A percentile compares a stretch with the other conserved stretches of the same genome.
Evolutionary conservation across 2,797 vertebrate species (phyloP).

Genomic region (Pseudochromis fuscus): DNA sequence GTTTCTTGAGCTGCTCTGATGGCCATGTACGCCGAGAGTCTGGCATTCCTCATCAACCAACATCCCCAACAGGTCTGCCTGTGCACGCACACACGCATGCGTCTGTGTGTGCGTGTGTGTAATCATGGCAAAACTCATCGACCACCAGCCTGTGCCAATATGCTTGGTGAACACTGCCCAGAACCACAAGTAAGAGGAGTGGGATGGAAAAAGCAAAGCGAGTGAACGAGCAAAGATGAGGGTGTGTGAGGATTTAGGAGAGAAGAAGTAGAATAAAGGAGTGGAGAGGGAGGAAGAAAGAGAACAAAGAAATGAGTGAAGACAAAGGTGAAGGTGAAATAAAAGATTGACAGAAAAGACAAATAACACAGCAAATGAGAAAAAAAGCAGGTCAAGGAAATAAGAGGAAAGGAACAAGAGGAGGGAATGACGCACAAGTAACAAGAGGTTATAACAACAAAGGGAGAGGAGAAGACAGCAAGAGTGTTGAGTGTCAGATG

Average conservation of each 20-base stretch:
- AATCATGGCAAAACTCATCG: slow-evolving; percentile 69
- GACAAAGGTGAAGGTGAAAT: slow-evolving; percentile 18
- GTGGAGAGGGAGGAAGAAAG: background rate
- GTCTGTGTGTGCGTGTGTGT: slow-evolving; percentile 36
- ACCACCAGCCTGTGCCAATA: slow-evolving; percentile 78
- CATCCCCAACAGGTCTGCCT: slow-evolving; percentile 64
- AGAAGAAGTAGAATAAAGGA: slow-evolving; percentile 7
- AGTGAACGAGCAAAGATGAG: slow-evolving; percentile 43
- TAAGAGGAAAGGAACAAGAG: slow-evolving; percentile 38
- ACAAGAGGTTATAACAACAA: slow-evolving; percentile 59
- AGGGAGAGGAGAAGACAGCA: slow-evolving; percentile 21
- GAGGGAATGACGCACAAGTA: slow-evolving; percentile 36
- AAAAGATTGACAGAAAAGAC: slow-evolving; percentile 40
- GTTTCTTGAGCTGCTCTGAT: slow-evolving; percentile 72
- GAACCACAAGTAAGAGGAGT: slow-evolving; percentile 50
- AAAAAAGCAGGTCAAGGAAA: slow-evolving; percentile 50
- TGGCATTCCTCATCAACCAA: slow-evolving; percentile 71
- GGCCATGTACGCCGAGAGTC: slow-evolving; percentile 64
- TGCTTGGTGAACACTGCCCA: slow-evolving; percentile 68
- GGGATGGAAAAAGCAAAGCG: slow-evolving; percentile 43
- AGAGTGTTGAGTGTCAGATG: slow-evolving; percentile 30
- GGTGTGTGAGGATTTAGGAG: too few relatives aligned
- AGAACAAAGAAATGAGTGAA: slow-evolving; percentile 2
- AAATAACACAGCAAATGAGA: slow-evolving; percentile 40
- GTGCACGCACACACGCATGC: slow-evolving; percentile 17